Conservation (phyloP, 2,888 invertebrate species). For the Lagria hirta region DNA sequence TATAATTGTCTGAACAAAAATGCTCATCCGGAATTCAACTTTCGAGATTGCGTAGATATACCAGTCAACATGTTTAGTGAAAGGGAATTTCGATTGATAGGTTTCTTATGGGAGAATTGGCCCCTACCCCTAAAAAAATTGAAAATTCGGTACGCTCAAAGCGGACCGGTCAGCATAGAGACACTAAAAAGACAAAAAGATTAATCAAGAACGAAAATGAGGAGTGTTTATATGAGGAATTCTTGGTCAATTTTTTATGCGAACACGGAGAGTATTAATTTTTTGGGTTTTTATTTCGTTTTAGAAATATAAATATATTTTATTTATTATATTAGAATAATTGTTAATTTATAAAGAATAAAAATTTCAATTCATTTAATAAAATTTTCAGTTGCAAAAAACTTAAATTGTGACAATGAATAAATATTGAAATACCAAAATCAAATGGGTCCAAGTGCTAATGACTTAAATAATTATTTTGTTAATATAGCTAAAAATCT, state of each 20-base stretch:
- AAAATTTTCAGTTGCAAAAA: slow-evolving; percentile 13
- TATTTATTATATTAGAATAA: slow-evolving; percentile 14
- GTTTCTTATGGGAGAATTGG: slow-evolving; percentile 10
- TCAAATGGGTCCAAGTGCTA: no score
- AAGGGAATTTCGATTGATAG: slow-evolving; percentile 5
- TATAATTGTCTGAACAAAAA: slow-evolving; percentile 3
- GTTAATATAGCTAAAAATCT: no score
- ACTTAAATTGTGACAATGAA: slow-evolving; percentile 10
- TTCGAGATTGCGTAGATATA: slow-evolving; percentile 3
- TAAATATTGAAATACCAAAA: slow-evolving; percentile 9
- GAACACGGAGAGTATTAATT: slow-evolving; percentile 5
- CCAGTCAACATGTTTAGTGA: slow-evolving; percentile 3
- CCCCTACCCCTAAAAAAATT: slow-evolving; percentile 2
- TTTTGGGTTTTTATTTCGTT: no score
- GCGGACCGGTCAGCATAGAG: slow-evolving; percentile 4
- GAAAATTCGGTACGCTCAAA: slow-evolving; percentile 7
- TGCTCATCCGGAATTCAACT: slow-evolving; percentile 6
- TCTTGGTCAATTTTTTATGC: slow-evolving; percentile 5
- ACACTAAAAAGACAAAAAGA: slow-evolving; percentile 9
- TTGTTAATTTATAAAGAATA: slow-evolving; percentile 11
- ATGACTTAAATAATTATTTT: no score
- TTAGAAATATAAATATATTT: slow-evolving; percentile 11
- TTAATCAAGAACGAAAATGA: slow-evolving; percentile 7
- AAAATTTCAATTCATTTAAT: slow-evolving; percentile 12
- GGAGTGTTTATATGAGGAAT: slow-evolving; percentile 1